Evolutionary conservation across 2,888 invertebrate species (phyloP).

Genomic region (Acleris laterana): DNA sequence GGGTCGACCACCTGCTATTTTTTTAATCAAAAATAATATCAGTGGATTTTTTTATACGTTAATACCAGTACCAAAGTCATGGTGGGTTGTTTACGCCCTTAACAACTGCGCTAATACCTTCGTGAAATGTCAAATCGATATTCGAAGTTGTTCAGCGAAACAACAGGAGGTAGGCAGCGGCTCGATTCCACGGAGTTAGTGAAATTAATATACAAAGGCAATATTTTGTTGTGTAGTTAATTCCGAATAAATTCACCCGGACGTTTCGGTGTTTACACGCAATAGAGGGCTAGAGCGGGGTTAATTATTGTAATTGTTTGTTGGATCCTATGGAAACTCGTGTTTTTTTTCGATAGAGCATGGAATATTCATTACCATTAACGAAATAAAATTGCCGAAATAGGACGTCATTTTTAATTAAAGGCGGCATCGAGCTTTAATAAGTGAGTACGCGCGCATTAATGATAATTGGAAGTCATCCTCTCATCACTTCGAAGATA

Average conservation of each 20-base stretch:
- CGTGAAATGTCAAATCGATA: constrained; percentile 42
- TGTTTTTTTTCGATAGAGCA: constrained; percentile 2
- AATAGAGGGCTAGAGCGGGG: constrained; percentile 1
- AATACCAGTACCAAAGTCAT: not conserved
- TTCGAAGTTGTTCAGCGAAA: constrained; percentile 15
- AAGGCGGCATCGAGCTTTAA: not conserved
- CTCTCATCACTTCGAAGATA: constrained; percentile 8
- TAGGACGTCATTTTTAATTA: not conserved
- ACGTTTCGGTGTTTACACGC: constrained; percentile 22
- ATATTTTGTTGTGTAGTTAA: constrained; percentile 21
- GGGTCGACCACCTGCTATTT: constrained; percentile 48
- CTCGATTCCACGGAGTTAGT: constrained; percentile 11
- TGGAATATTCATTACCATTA: not conserved
- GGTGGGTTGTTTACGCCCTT: constrained; percentile 1
- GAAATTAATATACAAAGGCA: constrained; percentile 23
- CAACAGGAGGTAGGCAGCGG: constrained; percentile 16
- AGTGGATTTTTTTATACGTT: too few relatives aligned
- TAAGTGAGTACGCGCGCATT: not conserved
- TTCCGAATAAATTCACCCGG: constrained; percentile 14
- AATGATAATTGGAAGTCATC: not conserved
- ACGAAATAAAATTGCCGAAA: not conserved
- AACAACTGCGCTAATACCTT: constrained; percentile 24
- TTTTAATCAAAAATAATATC: not conserved
- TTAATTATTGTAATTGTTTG: constrained; percentile 11
- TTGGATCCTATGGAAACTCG: not conserved